phyloP scores from a whole-genome alignment of 2,113 vertebrate species.

The Pluvianellus socialis region DNA sequence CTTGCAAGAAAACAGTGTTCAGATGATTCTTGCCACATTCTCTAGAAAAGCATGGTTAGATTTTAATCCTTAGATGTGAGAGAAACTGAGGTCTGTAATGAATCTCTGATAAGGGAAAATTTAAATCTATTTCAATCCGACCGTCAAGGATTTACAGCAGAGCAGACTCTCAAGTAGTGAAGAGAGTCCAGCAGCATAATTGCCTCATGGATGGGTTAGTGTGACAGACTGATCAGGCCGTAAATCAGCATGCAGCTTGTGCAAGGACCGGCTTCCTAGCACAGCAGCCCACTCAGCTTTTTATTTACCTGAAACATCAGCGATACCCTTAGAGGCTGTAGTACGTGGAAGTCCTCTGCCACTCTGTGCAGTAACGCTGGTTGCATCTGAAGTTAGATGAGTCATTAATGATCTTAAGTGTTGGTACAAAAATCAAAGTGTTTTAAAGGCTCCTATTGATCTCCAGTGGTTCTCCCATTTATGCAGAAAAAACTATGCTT shows the following conservation, averaged over 20 bases:
- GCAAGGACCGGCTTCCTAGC: neutral
- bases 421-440: neutral
- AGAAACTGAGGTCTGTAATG: neutral
- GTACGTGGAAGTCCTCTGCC: neutral
- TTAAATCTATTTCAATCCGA: neutral
- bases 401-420: neutral
- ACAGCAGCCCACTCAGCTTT: neutral
- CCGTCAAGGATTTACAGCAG: neutral
- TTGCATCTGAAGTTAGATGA: neutral
- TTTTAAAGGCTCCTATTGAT: neutral
- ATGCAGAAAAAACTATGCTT: constrained; percentile 41
- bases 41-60: neutral
- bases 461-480: neutral
- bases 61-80: neutral
- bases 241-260: neutral
- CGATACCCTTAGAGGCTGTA: neutral
- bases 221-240: neutral
- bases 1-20: neutral
- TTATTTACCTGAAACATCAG: neutral
- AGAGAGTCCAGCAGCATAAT: neutral
- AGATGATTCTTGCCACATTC: neutral
- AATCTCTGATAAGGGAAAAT: neutral
- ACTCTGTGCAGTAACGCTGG: neutral
- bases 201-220: neutral
- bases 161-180: neutral